A percentile compares a stretch with the other conserved stretches of the same genome.
phyloP scores from a whole-genome alignment of 2,797 vertebrate species.

The Anisognathus igniventris region DNA sequence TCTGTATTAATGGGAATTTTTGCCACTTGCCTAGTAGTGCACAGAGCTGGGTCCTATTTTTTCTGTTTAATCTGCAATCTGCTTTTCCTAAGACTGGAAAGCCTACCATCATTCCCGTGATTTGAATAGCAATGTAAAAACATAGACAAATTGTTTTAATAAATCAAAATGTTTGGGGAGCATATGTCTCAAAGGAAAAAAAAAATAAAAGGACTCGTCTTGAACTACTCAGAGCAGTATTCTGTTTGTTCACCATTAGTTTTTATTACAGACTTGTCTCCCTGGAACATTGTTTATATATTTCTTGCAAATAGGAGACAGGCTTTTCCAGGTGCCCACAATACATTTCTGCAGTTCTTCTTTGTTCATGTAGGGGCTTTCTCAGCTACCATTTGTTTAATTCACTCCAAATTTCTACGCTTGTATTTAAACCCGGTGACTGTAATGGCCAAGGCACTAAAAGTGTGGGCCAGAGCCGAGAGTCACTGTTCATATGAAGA shows the following conservation, averaged over 20 bases:
- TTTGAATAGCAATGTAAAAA: background rate
- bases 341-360: slow-evolving; percentile 27
- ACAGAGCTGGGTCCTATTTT: background rate
- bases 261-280: slow-evolving; percentile 53
- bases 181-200: background rate
- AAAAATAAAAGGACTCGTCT: background rate
- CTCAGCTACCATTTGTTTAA: slow-evolving; percentile 56
- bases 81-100: background rate
- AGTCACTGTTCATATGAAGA: background rate
- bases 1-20: background rate
- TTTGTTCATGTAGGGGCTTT: slow-evolving; percentile 43
- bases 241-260: slow-evolving; percentile 37
- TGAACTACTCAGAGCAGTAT: background rate
- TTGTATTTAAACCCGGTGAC: slow-evolving; percentile 59
- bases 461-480: background rate
- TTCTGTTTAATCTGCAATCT: background rate
- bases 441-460: slow-evolving; percentile 17
- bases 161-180: background rate
- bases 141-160: background rate
- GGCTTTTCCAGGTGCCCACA: slow-evolving; percentile 46
- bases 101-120: background rate
- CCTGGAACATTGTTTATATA: slow-evolving; percentile 31
- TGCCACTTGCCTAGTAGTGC: background rate
- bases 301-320: slow-evolving; percentile 57
- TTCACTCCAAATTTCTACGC: slow-evolving; percentile 48